Conservation (phyloP, 2,888 invertebrate species). For the Allolobophora icterica region DNA sequence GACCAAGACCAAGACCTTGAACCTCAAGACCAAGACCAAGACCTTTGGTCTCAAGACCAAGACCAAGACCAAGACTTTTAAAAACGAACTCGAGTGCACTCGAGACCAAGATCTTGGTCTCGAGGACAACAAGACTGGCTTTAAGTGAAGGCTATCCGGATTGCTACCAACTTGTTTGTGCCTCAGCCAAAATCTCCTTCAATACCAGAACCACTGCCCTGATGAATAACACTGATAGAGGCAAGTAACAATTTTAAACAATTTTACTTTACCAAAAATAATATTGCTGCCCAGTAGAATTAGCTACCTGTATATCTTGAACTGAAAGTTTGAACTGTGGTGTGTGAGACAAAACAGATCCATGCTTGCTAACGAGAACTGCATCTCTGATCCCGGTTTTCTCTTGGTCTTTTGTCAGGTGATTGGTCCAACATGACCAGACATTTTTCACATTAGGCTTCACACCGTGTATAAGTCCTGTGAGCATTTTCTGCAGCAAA, state of each 20-base stretch:
- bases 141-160: background rate
- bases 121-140: no score
- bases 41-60: no score
- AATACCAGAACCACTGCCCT: background rate
- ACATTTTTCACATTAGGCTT: background rate
- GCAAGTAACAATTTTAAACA: background rate
- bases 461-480: background rate
- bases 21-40: no score
- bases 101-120: no score
- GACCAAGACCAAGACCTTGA: no score
- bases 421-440: background rate
- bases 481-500: background rate
- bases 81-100: no score
- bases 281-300: background rate
- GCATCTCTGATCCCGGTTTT: conserved; percentile 21
- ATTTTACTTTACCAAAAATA: background rate
- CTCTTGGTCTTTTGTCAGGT: conserved; percentile 10
- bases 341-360: conserved; percentile 4
- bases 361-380: background rate
- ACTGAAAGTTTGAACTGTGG: background rate
- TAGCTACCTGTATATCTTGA: background rate
- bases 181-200: background rate
- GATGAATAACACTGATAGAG: background rate
- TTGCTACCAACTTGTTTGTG: background rate
- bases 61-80: no score